Evolutionary conservation across 2,113 vertebrate species (phyloP).

Genomic region (Hemiprocne comata): DNA sequence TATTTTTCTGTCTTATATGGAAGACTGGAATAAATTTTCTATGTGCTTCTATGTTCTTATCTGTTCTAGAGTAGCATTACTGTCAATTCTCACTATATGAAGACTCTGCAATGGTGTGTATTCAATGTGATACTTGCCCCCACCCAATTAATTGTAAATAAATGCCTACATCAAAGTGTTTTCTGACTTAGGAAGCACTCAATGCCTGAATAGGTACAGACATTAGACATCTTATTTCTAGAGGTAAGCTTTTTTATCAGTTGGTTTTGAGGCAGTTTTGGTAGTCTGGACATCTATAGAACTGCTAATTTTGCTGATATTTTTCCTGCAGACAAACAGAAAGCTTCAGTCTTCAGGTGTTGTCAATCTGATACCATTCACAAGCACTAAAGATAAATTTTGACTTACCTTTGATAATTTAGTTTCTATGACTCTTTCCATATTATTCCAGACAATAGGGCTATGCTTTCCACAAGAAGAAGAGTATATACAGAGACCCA

Average conservation of each 20-base stretch:
- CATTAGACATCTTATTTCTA: not conserved
- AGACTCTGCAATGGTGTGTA: not conserved
- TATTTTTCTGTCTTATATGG: not conserved
- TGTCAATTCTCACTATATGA: not conserved
- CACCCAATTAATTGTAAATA: not conserved
- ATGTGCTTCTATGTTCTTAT: not conserved
- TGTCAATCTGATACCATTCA: conserved; percentile 30
- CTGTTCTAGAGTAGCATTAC: not conserved
- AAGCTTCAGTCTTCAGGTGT: conserved; percentile 25
- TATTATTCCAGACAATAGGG: conserved; percentile 83
- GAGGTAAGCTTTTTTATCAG: not conserved
- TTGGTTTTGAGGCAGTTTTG: not conserved
- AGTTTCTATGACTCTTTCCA: conserved; percentile 82
- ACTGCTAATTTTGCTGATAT: not conserved
- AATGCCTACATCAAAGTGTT: not conserved
- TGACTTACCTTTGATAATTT: conserved; percentile 72
- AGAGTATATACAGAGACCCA: conserved; percentile 70
- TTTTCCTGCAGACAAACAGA: conserved; percentile 19
- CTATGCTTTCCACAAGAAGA: conserved; percentile 72
- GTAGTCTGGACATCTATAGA: not conserved
- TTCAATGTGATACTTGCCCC: not conserved
- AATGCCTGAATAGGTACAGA: not conserved
- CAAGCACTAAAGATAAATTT: conserved; percentile 68
- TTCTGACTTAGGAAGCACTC: not conserved
- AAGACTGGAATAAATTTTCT: not conserved